Evolutionary conservation across 35 echinoderm and acorn worm genomes (phyloP).

Genomic region (Amphiura filiformis): DNA sequence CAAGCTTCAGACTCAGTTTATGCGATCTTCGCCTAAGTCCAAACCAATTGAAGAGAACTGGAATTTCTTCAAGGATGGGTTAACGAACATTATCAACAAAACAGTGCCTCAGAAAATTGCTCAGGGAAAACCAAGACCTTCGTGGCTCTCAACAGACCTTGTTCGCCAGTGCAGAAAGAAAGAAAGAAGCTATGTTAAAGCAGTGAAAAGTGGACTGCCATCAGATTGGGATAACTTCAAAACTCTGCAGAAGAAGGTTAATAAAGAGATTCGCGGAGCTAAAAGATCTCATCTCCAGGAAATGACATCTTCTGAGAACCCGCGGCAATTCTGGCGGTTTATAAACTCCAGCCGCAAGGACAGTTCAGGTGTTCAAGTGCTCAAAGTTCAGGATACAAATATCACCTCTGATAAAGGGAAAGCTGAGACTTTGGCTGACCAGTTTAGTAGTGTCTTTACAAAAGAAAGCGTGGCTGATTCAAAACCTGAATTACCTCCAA

Average conservation of each 20-base stretch:
- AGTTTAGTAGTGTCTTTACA: conserved; percentile 19
- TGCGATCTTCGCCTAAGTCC: not conserved
- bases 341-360: conserved; percentile 24
- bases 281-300: not conserved
- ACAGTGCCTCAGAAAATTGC: not conserved
- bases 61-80: not conserved
- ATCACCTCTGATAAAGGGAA: conserved; percentile 13
- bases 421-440: conserved; percentile 17
- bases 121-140: not conserved
- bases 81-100: not conserved
- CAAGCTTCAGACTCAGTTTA: not conserved
- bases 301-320: not conserved
- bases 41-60: not conserved
- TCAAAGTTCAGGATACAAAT: conserved; percentile 6
- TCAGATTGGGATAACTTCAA: conserved; percentile 14
- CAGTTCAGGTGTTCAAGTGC: conserved; percentile 17
- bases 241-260: not conserved
- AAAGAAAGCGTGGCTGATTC: not conserved
- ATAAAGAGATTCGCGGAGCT: not conserved
- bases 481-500: not conserved
- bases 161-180: conserved; percentile 21
- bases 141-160: conserved; percentile 33
- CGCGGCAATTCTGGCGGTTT: conserved; percentile 21
- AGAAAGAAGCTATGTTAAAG: conserved; percentile 33
- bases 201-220: conserved; percentile 14